Conservation (phyloP, 2,888 invertebrate species). For the Scrobipalpa atriplicella region DNA sequence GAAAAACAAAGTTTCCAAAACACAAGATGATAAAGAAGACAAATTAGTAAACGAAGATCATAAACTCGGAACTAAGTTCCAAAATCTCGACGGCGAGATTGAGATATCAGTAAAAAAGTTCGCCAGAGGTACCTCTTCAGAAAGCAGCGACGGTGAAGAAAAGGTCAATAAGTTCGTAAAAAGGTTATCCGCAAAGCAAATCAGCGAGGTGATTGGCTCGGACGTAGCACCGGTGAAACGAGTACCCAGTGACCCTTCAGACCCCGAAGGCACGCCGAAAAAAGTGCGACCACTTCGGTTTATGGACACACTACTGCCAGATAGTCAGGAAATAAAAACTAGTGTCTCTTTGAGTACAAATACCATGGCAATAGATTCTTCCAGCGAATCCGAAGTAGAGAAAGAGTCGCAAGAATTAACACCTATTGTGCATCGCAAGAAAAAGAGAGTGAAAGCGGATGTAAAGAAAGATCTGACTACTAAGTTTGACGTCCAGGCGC, state of each 20-base stretch:
- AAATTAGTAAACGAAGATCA: conserved; percentile 38
- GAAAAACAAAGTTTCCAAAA: conserved; percentile 28
- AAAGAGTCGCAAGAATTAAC: conserved; percentile 54
- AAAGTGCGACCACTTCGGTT: conserved; percentile 55
- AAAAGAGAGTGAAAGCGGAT: conserved; percentile 44
- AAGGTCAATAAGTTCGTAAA: conserved; percentile 45
- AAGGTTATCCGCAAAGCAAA: conserved; percentile 47
- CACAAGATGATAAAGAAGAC: background rate
- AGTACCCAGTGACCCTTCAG: conserved; percentile 58
- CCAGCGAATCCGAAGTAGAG: conserved; percentile 66
- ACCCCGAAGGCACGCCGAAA: conserved; percentile 60
- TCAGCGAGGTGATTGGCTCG: conserved; percentile 48
- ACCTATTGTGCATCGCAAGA: conserved; percentile 54
- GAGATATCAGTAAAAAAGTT: conserved; percentile 35
- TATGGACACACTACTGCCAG: conserved; percentile 62
- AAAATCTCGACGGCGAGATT: conserved; percentile 14
- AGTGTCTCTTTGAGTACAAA: conserved; percentile 46
- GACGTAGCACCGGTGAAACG: conserved; percentile 43
- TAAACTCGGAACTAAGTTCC: conserved; percentile 41
- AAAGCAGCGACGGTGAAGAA: conserved; percentile 41
- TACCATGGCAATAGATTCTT: conserved; percentile 49
- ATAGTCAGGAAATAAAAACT: conserved; percentile 71
- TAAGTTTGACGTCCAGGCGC: conserved; percentile 52
- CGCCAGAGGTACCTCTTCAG: conserved; percentile 34
- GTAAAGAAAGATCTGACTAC: conserved; percentile 60